Conservation (phyloP, 2,113 vertebrate genomes). For the Chaenocephalus aceratus region DNA sequence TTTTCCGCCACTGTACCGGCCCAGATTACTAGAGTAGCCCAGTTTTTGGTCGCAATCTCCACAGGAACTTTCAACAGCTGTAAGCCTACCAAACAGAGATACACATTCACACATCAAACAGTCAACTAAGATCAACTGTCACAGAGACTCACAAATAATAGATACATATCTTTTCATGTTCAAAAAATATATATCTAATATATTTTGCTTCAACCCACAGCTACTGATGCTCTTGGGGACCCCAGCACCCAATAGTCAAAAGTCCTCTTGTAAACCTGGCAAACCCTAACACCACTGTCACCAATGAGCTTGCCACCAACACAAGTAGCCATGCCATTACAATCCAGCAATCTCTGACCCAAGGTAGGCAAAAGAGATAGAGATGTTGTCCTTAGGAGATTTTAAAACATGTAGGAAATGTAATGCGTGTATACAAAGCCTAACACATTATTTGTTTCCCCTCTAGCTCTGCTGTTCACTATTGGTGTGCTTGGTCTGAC, state of each 20-base stretch:
- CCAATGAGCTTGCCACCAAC: neutral
- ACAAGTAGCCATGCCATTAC: neutral
- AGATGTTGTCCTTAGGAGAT: neutral
- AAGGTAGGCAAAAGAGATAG: slow-evolving; percentile 39
- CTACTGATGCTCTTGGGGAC: fast-evolving
- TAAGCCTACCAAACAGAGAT: slow-evolving; percentile 29
- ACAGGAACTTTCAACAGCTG: slow-evolving; percentile 11
- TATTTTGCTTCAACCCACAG: slow-evolving; percentile 35
- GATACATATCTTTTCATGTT: neutral
- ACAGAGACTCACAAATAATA: neutral
- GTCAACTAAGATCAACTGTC: neutral
- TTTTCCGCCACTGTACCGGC: slow-evolving; percentile 48
- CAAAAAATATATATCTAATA: too few relatives aligned
- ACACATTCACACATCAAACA: neutral
- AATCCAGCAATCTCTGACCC: neutral
- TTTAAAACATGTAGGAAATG: neutral
- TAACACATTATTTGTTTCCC: neutral
- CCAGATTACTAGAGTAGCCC: fast-evolving
- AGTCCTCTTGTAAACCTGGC: neutral
- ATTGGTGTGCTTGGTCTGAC: slow-evolving; percentile 34
- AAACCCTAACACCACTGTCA: neutral
- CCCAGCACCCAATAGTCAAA: fast-evolving
- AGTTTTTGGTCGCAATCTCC: fast-evolving
- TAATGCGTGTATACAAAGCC: too few relatives aligned
- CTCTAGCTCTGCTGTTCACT: slow-evolving; percentile 58